Base-by-base conservation (phyloP, 2,797 vertebrate species). In the Amniataba percoides region DNA sequence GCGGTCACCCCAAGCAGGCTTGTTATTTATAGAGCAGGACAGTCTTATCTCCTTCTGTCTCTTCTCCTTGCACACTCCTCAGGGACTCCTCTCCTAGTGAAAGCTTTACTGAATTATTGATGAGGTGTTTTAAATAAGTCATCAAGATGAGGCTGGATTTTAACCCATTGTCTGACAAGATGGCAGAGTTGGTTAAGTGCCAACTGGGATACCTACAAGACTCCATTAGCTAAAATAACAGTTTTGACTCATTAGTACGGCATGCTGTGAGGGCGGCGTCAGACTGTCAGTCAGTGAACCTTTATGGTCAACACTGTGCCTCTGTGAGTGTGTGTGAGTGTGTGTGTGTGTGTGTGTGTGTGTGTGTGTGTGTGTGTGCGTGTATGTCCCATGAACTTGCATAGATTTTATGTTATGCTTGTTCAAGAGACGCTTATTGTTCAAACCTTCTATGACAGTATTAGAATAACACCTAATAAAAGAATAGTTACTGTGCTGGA, bases 51-150 rank as follows among this genome's bases (percentile, higher is more conserved):
- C 71, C 62, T 65, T 78, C 73, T 59, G 74, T 81, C 75, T 78
- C 77, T 48, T 74, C 70, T 87, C 71, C 72, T 67, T 58, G 48
- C 82, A 76, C 34, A 25, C 84, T 90, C 93, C 84, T 71, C 84
- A 81, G 88, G 85, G 87, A 85, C 85, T 72, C 63, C 76, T 90
- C 88, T 77, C 77, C 62, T 21, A 89, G 89, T 75, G 89, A 93
- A 94, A 91, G 89, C 86, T 85, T 87, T 21, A 27, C 58, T 95
- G 71, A 94, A 96, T 94, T 92, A 95, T 95, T 93, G 92, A 95
- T 92, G 76, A 91, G 51, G 58, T 36, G 40, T 83, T 86, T 89
- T 94, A 88, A 95, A 94, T 94, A 94, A 95, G 86, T 94, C 82
- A 93, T 92, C 77, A 62, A 58, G 74, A 77, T 27, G 67, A 63